Percentiles rank a stretch among this genome's conserved stretches.
phyloP scores from a whole-genome alignment of 2,888 invertebrate genomes.

The Melanotus villosus region DNA sequence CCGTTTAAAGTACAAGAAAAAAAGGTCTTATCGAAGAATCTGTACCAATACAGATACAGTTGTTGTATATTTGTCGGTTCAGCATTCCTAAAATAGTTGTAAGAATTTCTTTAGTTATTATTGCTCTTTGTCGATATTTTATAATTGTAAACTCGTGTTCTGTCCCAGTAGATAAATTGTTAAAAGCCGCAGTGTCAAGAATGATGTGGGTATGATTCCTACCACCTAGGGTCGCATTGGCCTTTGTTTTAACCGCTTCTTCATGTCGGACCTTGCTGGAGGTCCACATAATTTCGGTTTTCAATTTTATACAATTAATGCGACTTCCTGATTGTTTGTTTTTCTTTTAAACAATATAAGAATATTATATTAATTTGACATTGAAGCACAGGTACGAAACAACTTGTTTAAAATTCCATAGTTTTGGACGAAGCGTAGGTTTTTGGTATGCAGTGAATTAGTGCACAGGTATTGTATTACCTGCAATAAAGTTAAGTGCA shows the following conservation, averaged over 20 bases:
- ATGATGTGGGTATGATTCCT: slow-evolving; percentile 63
- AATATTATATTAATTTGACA: not conserved
- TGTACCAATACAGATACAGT: slow-evolving; percentile 12
- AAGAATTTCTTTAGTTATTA: slow-evolving; percentile 38
- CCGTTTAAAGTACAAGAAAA: not conserved
- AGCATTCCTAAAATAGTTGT: slow-evolving; percentile 46
- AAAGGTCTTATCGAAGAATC: slow-evolving; percentile 12
- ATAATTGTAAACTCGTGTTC: slow-evolving; percentile 62
- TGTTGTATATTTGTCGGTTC: slow-evolving; percentile 29
- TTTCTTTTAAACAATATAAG: slow-evolving; percentile 4
- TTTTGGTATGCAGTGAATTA: slow-evolving; percentile 43
- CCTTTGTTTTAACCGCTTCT: slow-evolving; percentile 62
- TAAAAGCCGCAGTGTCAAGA: slow-evolving; percentile 59
- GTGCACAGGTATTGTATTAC: slow-evolving; percentile 55
- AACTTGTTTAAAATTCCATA: slow-evolving; percentile 8
- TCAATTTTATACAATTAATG: slow-evolving; percentile 4
- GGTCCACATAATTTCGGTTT: slow-evolving; percentile 52
- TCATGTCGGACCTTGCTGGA: slow-evolving; percentile 57
- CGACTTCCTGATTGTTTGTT: slow-evolving; percentile 31
- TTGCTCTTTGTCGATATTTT: slow-evolving; percentile 49
- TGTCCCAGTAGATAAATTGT: slow-evolving; percentile 62
- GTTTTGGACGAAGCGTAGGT: slow-evolving; percentile 28
- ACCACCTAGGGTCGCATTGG: slow-evolving; percentile 60
- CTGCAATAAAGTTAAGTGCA: slow-evolving; percentile 67
- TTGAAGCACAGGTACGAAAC: slow-evolving; percentile 22